These are phyloP conservation scores for Hylomyscus alleni DNA, from an alignment of 2,797 vertebrate genomes.

Conservation along the genomic window DNA sequence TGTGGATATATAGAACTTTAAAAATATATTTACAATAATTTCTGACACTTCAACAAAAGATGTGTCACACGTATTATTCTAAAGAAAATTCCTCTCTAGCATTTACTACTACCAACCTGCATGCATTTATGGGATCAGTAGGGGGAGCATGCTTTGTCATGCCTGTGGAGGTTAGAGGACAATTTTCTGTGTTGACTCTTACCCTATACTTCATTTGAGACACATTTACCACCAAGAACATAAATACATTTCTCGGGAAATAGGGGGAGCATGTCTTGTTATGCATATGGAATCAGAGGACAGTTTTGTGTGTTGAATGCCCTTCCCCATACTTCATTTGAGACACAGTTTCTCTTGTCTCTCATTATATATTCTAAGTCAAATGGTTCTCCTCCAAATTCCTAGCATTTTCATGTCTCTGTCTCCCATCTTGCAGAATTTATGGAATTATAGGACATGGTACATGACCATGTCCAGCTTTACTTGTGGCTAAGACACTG, in stretches of 20 bases:
- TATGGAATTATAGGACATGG: neutral
- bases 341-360: neutral
- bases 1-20: neutral
- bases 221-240: neutral
- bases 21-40: constrained; percentile 12
- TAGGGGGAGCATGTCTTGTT: neutral
- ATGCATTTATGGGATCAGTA: neutral
- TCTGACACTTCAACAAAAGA: neutral
- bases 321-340: neutral
- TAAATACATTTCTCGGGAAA: neutral
- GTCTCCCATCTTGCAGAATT: neutral
- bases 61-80: neutral
- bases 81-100: neutral
- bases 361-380: neutral
- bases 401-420: neutral
- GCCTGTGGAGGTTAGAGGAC: neutral
- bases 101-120: constrained; percentile 1
- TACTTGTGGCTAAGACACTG: no score
- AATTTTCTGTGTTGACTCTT: neutral
- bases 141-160: neutral
- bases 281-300: neutral
- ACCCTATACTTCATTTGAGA: neutral
- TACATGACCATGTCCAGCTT: neutral
- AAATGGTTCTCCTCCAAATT: neutral
- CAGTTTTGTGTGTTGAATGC: neutral